Evolutionary conservation across 2,113 vertebrate species (phyloP).

Genomic region (Oreochromis aureus): DNA sequence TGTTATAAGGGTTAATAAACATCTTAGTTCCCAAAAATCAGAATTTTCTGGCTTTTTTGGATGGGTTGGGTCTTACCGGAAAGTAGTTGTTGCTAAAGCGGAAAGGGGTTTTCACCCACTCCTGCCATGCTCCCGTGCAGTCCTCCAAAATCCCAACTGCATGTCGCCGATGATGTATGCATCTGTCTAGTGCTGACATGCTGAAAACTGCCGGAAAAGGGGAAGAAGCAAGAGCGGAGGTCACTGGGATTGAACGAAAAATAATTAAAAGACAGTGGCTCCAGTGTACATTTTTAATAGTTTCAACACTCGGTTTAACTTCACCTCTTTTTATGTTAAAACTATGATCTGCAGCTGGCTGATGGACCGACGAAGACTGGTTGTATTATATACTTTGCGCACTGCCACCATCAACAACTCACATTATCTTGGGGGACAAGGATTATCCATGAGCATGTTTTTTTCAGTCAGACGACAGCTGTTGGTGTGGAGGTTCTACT

Average conservation of each 20-base stretch:
- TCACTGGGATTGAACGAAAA: background rate
- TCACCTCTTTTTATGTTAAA: background rate
- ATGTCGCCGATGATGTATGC: background rate
- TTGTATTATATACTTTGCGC: background rate
- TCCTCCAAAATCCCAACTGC: background rate
- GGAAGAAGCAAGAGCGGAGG: background rate
- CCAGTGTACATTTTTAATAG: background rate
- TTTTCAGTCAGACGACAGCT: background rate
- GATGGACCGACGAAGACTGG: background rate
- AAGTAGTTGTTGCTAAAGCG: rapidly evolving
- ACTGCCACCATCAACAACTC: background rate
- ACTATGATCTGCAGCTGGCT: background rate
- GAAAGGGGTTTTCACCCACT: background rate
- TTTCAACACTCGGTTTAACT: background rate
- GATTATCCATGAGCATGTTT: background rate
- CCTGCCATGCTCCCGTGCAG: background rate
- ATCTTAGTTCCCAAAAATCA: background rate
- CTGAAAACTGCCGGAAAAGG: background rate
- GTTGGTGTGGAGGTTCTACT: background rate
- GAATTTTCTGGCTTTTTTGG: background rate
- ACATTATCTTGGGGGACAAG: background rate
- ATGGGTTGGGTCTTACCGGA: background rate
- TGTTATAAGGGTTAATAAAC: background rate
- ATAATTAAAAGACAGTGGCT: background rate
- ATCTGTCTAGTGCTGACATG: background rate